Evolutionary conservation across 2,888 invertebrate genomes (phyloP), one percentile per base, ranked within the genome.

Genomic region (Athalia circularis): DNA sequence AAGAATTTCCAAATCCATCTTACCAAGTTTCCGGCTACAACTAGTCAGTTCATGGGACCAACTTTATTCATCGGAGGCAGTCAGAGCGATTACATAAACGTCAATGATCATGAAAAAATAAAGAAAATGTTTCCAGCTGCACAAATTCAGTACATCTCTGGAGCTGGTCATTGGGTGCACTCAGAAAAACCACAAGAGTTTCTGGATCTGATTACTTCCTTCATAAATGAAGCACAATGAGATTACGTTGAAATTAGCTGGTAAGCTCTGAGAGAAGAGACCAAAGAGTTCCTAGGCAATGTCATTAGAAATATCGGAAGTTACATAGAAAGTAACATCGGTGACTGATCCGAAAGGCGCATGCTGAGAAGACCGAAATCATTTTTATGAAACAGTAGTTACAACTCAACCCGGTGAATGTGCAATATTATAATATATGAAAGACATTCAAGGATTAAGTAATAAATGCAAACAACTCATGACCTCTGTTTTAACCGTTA

Each of bases 131-230:
- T 97, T 87, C 95, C 97, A 0, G 90, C 92, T 6, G 95, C 95
- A 0, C 91, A 94, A 81, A 92, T 97, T 85, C 89, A 92, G 67
- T 95, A 94, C 83, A 93, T 98, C 75, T 92, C 94, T 72, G 96
- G 95, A 57, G 96, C 98, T 5, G 97, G 97, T 0, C 99, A 99
- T 90, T 96, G 98, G 96, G 94, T 98, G 0, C 99, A 99, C 88
- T 95, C 96, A 82, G 98, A 99, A 81, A 95, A 97, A 88, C 97
- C 98, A 1, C 90, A 92, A 6, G 94, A 95, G 82, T 97, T 98
- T 89, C 89, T 96, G 45, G 92, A 94, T 72, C 84, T 92, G 74
- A 91, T 94, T 54, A 91, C 93, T 82, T 92, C 92, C 82, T 96
- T 96, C 90, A 88, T 96, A 81, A 92, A 92, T 78, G 65, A 81